Evolutionary conservation across 1,140 invertebrate genomes (phyloP).

Genomic region (Drosophila neocordata): DNA sequence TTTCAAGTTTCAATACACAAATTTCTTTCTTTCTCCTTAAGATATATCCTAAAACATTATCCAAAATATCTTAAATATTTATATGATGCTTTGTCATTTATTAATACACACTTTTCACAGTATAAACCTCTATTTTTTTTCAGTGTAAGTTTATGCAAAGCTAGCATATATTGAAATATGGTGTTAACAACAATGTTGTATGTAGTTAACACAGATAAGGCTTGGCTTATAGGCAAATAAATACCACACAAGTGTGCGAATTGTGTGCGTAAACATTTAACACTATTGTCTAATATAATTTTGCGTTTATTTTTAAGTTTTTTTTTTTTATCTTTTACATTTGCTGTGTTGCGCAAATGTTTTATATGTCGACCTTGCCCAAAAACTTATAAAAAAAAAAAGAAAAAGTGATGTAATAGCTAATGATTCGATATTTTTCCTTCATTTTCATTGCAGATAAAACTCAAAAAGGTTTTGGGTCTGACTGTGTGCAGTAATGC

Average conservation of each 20-base stretch:
- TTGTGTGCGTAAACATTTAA: conserved; percentile 68
- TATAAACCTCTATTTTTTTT: background rate
- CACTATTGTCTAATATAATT: conserved; percentile 37
- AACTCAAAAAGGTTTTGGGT: conserved; percentile 95
- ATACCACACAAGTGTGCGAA: conserved; percentile 60
- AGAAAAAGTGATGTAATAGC: conserved; percentile 54
- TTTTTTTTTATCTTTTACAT: conserved; percentile 17
- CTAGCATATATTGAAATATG: conserved; percentile 2
- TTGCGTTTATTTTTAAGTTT: conserved; percentile 31
- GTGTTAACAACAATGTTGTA: conserved; percentile 13
- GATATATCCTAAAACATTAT: too few species aligned
- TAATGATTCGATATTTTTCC: conserved; percentile 37
- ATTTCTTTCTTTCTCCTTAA: too few species aligned
- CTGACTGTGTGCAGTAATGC: conserved; percentile 96
- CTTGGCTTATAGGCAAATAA: conserved; percentile 51
- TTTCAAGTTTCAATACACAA: too few species aligned
- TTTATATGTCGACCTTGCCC: conserved; percentile 45
- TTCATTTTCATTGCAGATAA: conserved; percentile 87
- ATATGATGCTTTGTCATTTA: too few species aligned
- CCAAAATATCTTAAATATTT: too few species aligned
- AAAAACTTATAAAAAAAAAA: conserved; percentile 4
- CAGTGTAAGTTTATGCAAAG: conserved; percentile 40
- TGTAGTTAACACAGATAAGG: conserved; percentile 34
- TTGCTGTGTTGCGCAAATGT: conserved; percentile 28
- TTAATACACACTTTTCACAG: too few species aligned